phyloP scores from a whole-genome alignment of 2,888 invertebrate species.

The Muscina levida region DNA sequence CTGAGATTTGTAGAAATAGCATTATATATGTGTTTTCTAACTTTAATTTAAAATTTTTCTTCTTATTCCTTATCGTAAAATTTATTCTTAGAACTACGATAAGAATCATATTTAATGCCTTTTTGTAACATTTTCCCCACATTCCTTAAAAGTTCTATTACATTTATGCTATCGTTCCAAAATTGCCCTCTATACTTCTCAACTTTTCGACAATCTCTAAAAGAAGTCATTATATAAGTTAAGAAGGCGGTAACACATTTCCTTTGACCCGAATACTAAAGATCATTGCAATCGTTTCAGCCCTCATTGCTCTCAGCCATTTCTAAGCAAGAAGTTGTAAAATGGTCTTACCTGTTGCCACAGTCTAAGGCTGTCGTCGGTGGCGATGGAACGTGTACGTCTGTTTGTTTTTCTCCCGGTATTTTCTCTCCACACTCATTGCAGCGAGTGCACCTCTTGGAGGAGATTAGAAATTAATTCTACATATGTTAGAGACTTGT shows the following conservation, averaged over 20 bases:
- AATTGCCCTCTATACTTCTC: not conserved
- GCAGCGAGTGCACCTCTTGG: not conserved
- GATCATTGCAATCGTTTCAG: conserved; percentile 46
- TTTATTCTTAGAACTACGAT: too few relatives aligned
- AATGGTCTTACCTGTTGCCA: conserved; percentile 61
- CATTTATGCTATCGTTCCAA: too few relatives aligned
- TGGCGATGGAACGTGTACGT: not conserved
- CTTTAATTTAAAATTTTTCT: too few relatives aligned
- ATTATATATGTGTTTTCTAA: too few relatives aligned
- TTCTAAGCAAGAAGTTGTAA: conserved; percentile 49
- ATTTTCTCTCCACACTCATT: not conserved
- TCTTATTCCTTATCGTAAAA: too few relatives aligned
- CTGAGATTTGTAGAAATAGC: too few relatives aligned
- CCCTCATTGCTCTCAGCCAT: not conserved
- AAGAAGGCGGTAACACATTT: conserved; percentile 54
- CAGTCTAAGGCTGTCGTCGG: conserved; percentile 27
- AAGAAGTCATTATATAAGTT: conserved; percentile 54
- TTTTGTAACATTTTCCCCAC: too few relatives aligned
- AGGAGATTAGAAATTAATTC: conserved; percentile 56
- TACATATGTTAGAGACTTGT: conserved; percentile 52
- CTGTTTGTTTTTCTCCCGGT: conserved; percentile 19
- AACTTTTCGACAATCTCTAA: conserved; percentile 21
- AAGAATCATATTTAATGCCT: too few relatives aligned
- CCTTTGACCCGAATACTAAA: conserved; percentile 57
- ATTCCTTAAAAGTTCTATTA: too few relatives aligned